phyloP scores from a whole-genome alignment of 2,888 invertebrate genomes.

The Ommatoiulus sabulosus region DNA sequence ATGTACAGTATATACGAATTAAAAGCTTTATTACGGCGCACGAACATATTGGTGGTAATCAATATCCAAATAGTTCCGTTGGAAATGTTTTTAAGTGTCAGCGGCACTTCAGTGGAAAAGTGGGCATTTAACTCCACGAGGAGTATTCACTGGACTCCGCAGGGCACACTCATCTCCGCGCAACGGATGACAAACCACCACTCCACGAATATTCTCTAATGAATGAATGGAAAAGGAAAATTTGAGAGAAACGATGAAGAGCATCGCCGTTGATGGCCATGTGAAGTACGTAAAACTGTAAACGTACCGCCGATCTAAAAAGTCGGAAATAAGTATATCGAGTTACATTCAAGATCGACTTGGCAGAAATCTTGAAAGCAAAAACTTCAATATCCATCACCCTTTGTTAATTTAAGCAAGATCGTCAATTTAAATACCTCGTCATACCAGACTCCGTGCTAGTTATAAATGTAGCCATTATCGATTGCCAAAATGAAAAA shows the following conservation, averaged over 20 bases:
- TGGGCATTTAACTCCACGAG: slow-evolving; percentile 2
- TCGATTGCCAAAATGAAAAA: neutral
- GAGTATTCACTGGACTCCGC: neutral
- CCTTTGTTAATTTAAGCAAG: neutral
- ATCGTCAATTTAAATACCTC: neutral
- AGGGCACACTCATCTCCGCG: neutral
- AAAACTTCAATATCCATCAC: neutral
- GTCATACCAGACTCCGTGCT: neutral
- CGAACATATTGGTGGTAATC: neutral
- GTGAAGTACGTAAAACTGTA: neutral
- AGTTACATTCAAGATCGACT: neutral
- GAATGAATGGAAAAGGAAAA: slow-evolving; percentile 2
- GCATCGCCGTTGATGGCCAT: neutral
- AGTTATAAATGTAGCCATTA: neutral
- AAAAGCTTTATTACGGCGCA: neutral
- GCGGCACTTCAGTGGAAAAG: neutral
- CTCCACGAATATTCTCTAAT: neutral
- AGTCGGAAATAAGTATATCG: neutral
- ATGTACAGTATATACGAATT: neutral
- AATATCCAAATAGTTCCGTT: neutral
- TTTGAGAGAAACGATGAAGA: neutral
- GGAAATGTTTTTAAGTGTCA: neutral
- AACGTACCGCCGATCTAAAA: neutral
- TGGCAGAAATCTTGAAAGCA: neutral
- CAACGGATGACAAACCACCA: neutral